These are phyloP conservation scores for Chloromyia formosa DNA, from an alignment of 2,888 invertebrate genomes.

Conservation along the genomic window DNA sequence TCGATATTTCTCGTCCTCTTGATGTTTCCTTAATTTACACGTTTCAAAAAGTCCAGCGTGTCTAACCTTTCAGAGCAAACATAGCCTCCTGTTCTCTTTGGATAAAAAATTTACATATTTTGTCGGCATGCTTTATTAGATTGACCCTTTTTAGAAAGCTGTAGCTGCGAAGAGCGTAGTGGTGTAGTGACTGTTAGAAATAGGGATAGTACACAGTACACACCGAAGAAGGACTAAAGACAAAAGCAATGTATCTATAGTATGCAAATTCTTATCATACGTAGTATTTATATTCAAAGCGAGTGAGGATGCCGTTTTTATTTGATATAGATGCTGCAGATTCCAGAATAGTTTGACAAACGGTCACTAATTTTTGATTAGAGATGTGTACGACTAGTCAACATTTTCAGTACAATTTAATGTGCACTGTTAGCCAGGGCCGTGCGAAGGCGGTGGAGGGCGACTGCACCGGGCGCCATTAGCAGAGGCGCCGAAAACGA, in stretches of 20 bases:
- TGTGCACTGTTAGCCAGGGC: too few species aligned
- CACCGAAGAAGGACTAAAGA: background rate
- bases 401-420: too few species aligned
- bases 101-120: conserved; percentile 44
- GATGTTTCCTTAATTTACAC: conserved; percentile 36
- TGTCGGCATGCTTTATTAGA: conserved; percentile 37
- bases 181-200: too few species aligned
- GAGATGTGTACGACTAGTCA: too few species aligned
- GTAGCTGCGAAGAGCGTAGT: conserved; percentile 12
- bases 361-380: too few species aligned
- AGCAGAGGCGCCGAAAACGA: too few species aligned
- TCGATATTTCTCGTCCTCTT: background rate
- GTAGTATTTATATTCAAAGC: conserved; percentile 35
- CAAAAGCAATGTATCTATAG: conserved; percentile 6
- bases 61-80: conserved; percentile 41
- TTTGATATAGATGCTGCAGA: conserved; percentile 18
- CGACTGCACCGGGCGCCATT: too few species aligned
- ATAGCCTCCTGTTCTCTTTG: conserved; percentile 25
- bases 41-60: conserved; percentile 39
- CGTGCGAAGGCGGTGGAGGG: too few species aligned
- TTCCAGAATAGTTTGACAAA: background rate
- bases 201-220: background rate
- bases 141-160: conserved; percentile 41
- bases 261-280: conserved; percentile 39
- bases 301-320: conserved; percentile 29